phyloP scores from a whole-genome alignment of 2,888 invertebrate genomes.

The Pocota personata region DNA sequence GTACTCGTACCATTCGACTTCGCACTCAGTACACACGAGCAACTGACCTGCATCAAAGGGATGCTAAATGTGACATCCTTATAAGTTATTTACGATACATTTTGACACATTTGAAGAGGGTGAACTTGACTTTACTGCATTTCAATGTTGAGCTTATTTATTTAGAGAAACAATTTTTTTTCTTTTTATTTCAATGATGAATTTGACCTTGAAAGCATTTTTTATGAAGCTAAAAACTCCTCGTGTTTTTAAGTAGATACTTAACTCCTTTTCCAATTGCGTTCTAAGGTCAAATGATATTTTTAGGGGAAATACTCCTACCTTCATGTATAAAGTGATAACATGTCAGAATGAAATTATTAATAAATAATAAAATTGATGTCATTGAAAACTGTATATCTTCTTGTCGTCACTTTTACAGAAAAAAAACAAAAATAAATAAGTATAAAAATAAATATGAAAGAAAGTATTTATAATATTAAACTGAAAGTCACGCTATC shows the following conservation, averaged over 20 bases:
- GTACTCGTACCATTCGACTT: neutral
- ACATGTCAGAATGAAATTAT: conserved; percentile 22
- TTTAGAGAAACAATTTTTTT: neutral
- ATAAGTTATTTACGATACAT: conserved; percentile 26
- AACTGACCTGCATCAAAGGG: conserved; percentile 28
- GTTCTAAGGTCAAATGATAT: neutral
- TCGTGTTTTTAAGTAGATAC: neutral
- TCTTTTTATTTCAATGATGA: too few species aligned
- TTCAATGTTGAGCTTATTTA: neutral
- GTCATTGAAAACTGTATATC: neutral
- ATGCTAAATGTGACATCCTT: conserved; percentile 4
- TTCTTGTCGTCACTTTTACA: neutral
- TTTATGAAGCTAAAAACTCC: neutral
- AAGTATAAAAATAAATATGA: too few species aligned
- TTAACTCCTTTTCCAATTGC: neutral
- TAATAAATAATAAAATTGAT: conserved; percentile 25
- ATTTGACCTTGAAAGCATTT: neutral
- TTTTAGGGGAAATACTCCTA: neutral
- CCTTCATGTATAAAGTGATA: neutral
- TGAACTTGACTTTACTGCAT: neutral
- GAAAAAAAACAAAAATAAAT: too few species aligned
- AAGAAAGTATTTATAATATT: too few species aligned
- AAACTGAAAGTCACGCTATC: too few species aligned
- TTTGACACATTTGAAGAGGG: conserved; percentile 44
- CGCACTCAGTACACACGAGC: neutral